A percentile compares a stretch with the other conserved stretches of the same genome.
phyloP scores from a whole-genome alignment of 2,113 vertebrate species.

The Silurus meridionalis region DNA sequence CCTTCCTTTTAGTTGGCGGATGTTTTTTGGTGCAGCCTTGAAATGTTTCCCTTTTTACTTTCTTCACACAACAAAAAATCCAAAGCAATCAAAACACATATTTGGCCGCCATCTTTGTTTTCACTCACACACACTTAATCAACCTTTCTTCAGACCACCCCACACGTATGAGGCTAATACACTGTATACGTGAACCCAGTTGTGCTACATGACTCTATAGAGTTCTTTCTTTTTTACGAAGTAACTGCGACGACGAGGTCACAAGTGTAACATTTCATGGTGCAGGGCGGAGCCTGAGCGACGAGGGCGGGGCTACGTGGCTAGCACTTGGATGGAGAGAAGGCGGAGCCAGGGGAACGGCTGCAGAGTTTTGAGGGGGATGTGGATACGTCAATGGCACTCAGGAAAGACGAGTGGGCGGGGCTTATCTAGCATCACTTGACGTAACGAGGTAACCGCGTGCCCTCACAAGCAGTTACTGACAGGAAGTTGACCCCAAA shows the following conservation, averaged over 20 bases:
- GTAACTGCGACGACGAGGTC: neutral
- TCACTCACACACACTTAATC: neutral
- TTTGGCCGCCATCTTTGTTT: conserved; percentile 7
- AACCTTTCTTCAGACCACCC: neutral
- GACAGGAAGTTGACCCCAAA: neutral
- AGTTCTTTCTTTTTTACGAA: neutral
- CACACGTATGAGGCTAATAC: conserved; percentile 5
- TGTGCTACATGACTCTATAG: conserved; percentile 8
- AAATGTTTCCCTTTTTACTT: conserved; percentile 68
- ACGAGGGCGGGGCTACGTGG: neutral
- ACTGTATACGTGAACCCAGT: conserved; percentile 1
- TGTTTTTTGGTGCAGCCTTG: conserved; percentile 43
- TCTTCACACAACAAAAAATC: conserved; percentile 51
- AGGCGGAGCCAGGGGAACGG: neutral
- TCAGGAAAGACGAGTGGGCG: neutral
- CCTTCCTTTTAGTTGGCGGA: conserved; percentile 46
- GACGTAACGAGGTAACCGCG: neutral
- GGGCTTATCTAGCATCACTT: neutral
- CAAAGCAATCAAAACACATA: conserved; percentile 32
- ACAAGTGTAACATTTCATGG: neutral
- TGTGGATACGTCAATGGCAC: neutral
- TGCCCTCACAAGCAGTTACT: neutral
- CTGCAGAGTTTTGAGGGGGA: neutral
- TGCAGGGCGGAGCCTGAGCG: neutral
- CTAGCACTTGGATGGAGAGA: neutral